Evolutionary conservation across 2,888 invertebrate species (phyloP), one percentile per base, ranked within the genome.

Genomic region (Hydropsyche betteni): DNA sequence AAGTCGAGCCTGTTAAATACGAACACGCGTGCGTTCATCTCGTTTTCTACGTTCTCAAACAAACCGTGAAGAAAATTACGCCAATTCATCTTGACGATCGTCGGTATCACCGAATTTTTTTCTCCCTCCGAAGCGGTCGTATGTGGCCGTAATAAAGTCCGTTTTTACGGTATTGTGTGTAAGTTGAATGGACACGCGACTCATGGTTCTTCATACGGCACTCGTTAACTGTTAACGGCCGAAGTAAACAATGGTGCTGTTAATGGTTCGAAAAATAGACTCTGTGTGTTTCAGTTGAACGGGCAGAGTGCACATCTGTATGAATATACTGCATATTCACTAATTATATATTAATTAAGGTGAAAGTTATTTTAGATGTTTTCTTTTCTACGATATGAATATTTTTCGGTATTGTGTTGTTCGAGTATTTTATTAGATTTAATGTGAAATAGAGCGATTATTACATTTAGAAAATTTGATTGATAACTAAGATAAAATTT

Each of bases 51-150:
- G 36, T 34, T 34, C 34, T 36, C 64, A 36, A 7, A n/a, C 64
- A 36, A 33, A 74, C 51, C 51, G 74, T 16, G 53, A 74, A 68
- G 69, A 69, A 70, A 55, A 70, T 72, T 72, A 64, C 75, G 71
- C 71, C 72, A 55, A 75, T 68, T 75, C 72, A 72, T 72, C 71
- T 68, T 34, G 61, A 72, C 52, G 44, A 52, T 33, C 58, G 33
- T 64, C n/a, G 7, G 64, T n/a, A 16, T 55, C 44, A n/a, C 12
- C 12, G 55, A 14, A 52, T 36, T 75, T 70, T 14, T 75, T 69
- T 58, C 44, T 16, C 51, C 68, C 33, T 14, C 52, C 12, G 38
- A 16, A 5, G 38, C n/a, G 33, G 24, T 24, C 34, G 61, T 34
- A 34, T 7, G 44, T 24, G 55, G 72, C 58, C 36, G 68, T 24